phyloP scores from a whole-genome alignment of 2,113 vertebrate species.

The Labeo catla region DNA sequence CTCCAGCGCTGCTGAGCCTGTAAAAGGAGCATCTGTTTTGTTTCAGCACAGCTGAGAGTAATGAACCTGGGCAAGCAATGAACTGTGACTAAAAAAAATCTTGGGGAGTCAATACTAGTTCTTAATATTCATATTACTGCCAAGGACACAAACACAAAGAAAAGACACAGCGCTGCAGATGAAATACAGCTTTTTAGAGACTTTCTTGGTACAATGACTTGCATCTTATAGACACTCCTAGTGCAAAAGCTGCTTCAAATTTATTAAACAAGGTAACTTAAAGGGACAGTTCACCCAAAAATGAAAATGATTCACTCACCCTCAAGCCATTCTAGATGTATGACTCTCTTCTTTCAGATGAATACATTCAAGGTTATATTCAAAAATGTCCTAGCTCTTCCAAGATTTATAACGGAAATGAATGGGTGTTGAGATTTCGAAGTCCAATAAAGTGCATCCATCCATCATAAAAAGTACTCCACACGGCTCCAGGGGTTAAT shows the following conservation, averaged over 20 bases:
- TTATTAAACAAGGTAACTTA: not conserved
- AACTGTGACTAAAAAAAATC: slow-evolving; percentile 31
- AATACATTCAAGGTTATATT: too few relatives aligned
- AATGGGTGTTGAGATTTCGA: too few relatives aligned
- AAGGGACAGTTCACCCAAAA: too few relatives aligned
- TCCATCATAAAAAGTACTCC: too few relatives aligned
- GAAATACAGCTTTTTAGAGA: not conserved
- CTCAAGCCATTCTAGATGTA: too few relatives aligned
- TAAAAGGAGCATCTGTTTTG: slow-evolving; percentile 47
- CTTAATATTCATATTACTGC: slow-evolving; percentile 7
- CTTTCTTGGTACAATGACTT: not conserved
- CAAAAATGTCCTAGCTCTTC: too few relatives aligned
- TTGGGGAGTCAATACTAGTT: slow-evolving; percentile 34
- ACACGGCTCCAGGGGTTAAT: too few relatives aligned
- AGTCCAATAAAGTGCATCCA: too few relatives aligned
- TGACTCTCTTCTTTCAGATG: too few relatives aligned
- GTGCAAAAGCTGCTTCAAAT: not conserved
- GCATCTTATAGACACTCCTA: not conserved
- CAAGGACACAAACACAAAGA: not conserved
- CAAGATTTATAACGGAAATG: too few relatives aligned
- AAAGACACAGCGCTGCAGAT: not conserved
- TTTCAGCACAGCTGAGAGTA: slow-evolving; percentile 35
- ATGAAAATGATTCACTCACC: too few relatives aligned
- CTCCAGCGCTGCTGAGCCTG: slow-evolving; percentile 22
- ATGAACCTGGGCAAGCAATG: slow-evolving; percentile 21